These are phyloP conservation scores for Agrotis ipsilon DNA, from an alignment of 2,888 invertebrate genomes.

Conservation along the genomic window DNA sequence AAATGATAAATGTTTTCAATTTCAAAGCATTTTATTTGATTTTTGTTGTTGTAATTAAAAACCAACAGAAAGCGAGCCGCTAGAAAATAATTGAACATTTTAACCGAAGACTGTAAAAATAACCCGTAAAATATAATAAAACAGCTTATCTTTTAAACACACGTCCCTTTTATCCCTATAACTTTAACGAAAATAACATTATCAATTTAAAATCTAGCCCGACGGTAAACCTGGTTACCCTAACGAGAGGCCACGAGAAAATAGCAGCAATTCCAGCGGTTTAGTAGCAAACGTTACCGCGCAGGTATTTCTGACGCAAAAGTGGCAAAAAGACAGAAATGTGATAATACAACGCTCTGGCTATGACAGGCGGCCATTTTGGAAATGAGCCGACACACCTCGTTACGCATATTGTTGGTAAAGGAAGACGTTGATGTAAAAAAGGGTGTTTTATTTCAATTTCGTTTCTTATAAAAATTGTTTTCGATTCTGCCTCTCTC, in stretches of 20 bases:
- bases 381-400: constrained; percentile 31
- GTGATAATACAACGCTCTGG: constrained; percentile 51
- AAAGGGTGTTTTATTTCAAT: constrained; percentile 25
- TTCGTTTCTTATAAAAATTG: not conserved
- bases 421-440: constrained; percentile 15
- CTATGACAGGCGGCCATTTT: constrained; percentile 45
- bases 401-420: constrained; percentile 42
- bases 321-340: constrained; percentile 49
- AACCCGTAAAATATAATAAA: not conserved
- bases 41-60: not conserved
- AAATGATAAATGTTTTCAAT: not conserved
- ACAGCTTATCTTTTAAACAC: constrained; percentile 31
- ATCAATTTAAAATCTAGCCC: constrained; percentile 31
- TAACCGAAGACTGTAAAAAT: not conserved
- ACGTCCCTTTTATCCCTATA: not conserved
- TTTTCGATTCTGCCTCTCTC: too few relatives aligned
- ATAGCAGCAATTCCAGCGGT: constrained; percentile 71
- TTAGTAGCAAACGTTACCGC: constrained; percentile 65
- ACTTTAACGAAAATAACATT: constrained; percentile 28
- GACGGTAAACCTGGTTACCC: constrained; percentile 51
- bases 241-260: constrained; percentile 61
- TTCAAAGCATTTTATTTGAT: not conserved
- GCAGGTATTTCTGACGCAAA: constrained; percentile 46
- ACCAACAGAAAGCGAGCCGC: not conserved
- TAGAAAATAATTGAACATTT: not conserved